Base-by-base conservation (phyloP, 2,888 invertebrate species). In the Leptura quadrifasciata region DNA sequence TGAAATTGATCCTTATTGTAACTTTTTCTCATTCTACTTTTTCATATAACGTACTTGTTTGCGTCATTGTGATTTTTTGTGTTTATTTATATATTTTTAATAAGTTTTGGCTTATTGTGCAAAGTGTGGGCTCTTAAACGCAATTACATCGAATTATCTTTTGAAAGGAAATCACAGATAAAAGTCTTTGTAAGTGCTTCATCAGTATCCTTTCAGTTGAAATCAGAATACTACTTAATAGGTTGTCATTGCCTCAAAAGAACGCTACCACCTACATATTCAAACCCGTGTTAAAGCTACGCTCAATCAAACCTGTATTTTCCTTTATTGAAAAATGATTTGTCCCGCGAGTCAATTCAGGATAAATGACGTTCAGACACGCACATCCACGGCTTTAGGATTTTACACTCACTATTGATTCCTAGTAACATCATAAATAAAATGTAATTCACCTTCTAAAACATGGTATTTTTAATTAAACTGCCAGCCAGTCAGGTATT, bases 291-390 rank as follows among this genome's bases (percentile, higher is more conserved):
- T 80, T 74, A 78, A 78, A 78, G 82, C 80, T 80, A 78, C 80
- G 82, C 80, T 81, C 83, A 85, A 85, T 85, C 84, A 83, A 83
- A 79, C 82, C 76, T 80, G 76, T 82, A 83, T 83, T 83, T 83
- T 81, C 78, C 80, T 82, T 83, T 83, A 85, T 85, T 84, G 85
- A 85, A 84, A 85, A 84, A 84, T 84, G 84, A 84, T 85, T 84
- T 84, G 83, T 85, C 83, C 82, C 81, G 74, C 63, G 82, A 84
- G 84, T 84, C 84, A 84, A 84, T 84, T 81, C 82, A 74, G 81
- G 81, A 83, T 82, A 83, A 84, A 84, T 84, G 83, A 83, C 80
- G 77, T 74, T 78, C 79, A 79, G 79, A 82, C 84, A 84, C 83
- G 84, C 83, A 83, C 81, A 76, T 76, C 73, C 77, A 78, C 70